A percentile compares a stretch with the other conserved stretches of the same genome.
Evolutionary conservation across 2,888 invertebrate species (phyloP).

Genomic region (Operophtera brumata): DNA sequence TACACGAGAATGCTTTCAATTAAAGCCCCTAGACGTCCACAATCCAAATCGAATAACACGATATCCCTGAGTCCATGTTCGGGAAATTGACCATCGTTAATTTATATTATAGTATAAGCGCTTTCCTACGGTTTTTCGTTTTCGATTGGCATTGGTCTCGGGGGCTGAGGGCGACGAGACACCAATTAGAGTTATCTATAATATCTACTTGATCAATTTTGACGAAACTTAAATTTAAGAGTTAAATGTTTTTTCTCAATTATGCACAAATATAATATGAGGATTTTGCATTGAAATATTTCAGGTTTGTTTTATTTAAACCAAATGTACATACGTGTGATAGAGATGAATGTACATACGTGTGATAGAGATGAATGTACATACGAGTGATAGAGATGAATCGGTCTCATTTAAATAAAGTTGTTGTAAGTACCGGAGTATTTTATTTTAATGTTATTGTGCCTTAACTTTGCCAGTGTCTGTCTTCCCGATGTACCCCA

Average conservation of each 20-base stretch:
- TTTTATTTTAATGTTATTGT: slow-evolving; percentile 23
- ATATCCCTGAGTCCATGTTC: not conserved
- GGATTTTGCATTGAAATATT: slow-evolving; percentile 71
- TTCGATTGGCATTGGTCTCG: slow-evolving; percentile 5
- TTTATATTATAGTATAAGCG: not conserved
- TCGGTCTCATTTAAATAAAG: slow-evolving; percentile 80
- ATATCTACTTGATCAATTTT: slow-evolving; percentile 61
- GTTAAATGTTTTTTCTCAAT: slow-evolving; percentile 71
- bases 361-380: slow-evolving; percentile 81
- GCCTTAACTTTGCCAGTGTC: too few relatives aligned
- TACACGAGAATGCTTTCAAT: not conserved
- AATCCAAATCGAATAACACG: not conserved
- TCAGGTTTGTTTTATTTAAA: slow-evolving; percentile 79
- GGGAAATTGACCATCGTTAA: not conserved
- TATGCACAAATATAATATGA: slow-evolving; percentile 79
- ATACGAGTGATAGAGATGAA: slow-evolving; percentile 81
- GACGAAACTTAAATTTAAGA: slow-evolving; percentile 63
- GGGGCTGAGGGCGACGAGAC: slow-evolving; percentile 52
- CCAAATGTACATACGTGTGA: slow-evolving; percentile 81
- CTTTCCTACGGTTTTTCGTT: slow-evolving; percentile 2
- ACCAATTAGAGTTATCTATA: slow-evolving; percentile 67
- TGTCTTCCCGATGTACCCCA: too few relatives aligned
- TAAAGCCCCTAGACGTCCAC: not conserved
- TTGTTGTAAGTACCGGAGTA: slow-evolving; percentile 68
- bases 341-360: slow-evolving; percentile 81